These are phyloP conservation scores for Volucella zonaria DNA, from an alignment of 2,888 invertebrate genomes.

Conservation along the genomic window DNA sequence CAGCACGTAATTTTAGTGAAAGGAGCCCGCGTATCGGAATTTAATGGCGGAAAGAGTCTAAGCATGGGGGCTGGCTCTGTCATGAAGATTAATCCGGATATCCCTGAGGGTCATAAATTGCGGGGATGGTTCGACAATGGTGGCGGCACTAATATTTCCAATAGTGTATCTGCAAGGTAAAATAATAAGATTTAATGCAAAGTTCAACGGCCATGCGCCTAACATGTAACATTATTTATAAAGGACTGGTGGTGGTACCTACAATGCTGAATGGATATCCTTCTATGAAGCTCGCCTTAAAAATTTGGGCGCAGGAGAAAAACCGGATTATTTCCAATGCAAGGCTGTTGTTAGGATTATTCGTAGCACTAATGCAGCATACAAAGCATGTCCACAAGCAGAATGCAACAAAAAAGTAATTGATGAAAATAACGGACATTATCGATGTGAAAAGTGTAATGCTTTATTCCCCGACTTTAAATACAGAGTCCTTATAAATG, in stretches of 20 bases:
- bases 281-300: constrained; percentile 89
- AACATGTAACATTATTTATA: constrained; percentile 12
- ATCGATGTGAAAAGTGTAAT: constrained; percentile 97
- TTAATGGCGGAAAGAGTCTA: constrained; percentile 90
- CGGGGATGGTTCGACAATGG: constrained; percentile 96
- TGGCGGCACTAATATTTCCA: constrained; percentile 86
- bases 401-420: constrained; percentile 97
- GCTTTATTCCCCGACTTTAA: constrained; percentile 92
- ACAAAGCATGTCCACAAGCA: constrained; percentile 94
- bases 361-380: constrained; percentile 92
- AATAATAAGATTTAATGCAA: constrained; percentile 1
- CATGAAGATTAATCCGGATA: constrained; percentile 93
- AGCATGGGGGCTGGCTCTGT: constrained; percentile 85
- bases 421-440: constrained; percentile 93
- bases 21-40: constrained; percentile 93
- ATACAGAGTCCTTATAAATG: constrained; percentile 91
- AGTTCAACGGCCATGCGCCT: neutral
- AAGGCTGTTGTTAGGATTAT: constrained; percentile 91
- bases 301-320: constrained; percentile 89
- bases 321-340: constrained; percentile 91
- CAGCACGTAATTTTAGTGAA: constrained; percentile 94
- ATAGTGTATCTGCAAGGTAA: constrained; percentile 87
- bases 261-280: constrained; percentile 88
- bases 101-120: constrained; percentile 92
- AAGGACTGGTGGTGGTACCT: constrained; percentile 82